Evolutionary conservation across 2,797 vertebrate genomes (phyloP), one percentile per base, ranked within the genome.

Genomic region (Gouania willdenowi): DNA sequence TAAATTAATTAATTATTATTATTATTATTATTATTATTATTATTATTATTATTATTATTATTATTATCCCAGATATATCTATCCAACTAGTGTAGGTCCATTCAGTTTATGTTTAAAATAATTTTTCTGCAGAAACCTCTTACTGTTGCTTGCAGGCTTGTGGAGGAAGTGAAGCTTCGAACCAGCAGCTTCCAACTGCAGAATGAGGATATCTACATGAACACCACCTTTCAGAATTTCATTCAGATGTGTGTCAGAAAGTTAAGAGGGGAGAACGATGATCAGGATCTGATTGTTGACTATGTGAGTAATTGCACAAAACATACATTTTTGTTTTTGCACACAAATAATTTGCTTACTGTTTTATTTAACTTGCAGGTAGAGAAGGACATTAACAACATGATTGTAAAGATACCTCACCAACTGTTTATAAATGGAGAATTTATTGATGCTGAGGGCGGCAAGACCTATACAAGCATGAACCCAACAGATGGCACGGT

Each of bases 191-290:
- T 92, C 27, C 90, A 91, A 70, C 65, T 94, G 25, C 91, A 92
- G 60, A 92, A 91, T 1, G 93, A 94, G 53, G 93, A 94, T 1
- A 83, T 94, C 14, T 94, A 94, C 77, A 92, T 94, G 92, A 92
- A 92, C 16, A 88, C 92, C 38, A 89, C 81, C 8, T 94, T 94
- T 57, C 78, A 84, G 43, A 92, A 92, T 23, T 94, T 94, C 75
- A 83, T 93, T 54, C 92, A 94, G 71, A 88, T 88, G 79, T 81
- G 93, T 3, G 91, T 93, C 48, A 83, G 89, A 42, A 92, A 88
- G 71, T 80, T 93, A 10, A 58, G 92, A 33, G 92, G 92, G 2
- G 91, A 92, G 19, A 87, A 89, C 0, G 64, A 53, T 0, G 85
- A 88, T 18, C 69, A 82, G 24, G 82, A 91, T 37, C 72, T 90